These are phyloP conservation scores for Genyomyrus donnyi DNA, from an alignment of 2,113 vertebrate species.

Conservation along the genomic window DNA sequence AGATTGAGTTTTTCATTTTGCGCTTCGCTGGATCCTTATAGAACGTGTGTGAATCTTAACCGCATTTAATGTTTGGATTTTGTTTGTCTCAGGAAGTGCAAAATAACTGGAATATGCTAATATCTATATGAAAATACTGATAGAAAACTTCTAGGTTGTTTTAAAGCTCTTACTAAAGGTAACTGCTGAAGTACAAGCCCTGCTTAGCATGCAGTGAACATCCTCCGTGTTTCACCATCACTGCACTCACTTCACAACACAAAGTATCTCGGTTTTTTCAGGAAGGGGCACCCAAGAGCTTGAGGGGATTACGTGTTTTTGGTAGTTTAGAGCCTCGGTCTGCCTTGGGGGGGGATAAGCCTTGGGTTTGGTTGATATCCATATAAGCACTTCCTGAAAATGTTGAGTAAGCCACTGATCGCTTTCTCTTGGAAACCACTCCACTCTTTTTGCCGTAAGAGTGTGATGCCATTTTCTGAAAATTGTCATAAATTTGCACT, in stretches of 20 bases:
- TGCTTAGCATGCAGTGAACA: background rate
- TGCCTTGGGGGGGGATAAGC: background rate
- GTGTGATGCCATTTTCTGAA: background rate
- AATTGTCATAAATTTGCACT: background rate
- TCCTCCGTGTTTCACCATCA: background rate
- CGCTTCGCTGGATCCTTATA: background rate
- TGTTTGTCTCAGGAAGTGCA: background rate
- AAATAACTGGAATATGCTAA: background rate
- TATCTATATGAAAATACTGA: background rate
- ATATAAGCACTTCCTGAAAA: background rate
- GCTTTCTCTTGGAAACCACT: background rate
- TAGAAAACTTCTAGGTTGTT: background rate
- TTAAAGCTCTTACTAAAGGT: background rate
- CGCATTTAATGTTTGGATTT: background rate
- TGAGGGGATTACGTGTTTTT: background rate
- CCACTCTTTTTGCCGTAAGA: background rate
- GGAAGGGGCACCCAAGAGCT: background rate
- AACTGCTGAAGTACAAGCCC: background rate
- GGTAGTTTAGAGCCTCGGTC: background rate
- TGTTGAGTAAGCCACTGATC: background rate
- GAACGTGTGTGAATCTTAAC: background rate
- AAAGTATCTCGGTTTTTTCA: background rate
- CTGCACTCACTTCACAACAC: background rate
- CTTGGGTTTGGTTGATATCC: background rate
- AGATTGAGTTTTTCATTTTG: background rate